These are phyloP conservation scores for Coptodon rendalli DNA, from an alignment of 2,113 vertebrate species.

Conservation along the genomic window DNA sequence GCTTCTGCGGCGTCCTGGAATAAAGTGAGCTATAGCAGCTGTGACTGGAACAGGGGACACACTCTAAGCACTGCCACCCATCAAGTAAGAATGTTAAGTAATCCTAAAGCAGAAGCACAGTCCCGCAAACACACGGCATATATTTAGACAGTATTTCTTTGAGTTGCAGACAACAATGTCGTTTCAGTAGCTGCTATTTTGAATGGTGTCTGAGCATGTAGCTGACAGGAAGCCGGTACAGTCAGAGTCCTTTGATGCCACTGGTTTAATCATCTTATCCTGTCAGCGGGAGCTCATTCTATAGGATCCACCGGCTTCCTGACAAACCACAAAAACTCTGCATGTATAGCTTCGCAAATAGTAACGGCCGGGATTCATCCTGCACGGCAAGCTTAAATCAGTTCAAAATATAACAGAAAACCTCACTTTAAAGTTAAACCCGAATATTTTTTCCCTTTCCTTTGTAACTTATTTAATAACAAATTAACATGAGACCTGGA, in stretches of 20 bases:
- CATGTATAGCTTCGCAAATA: not conserved
- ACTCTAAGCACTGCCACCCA: not conserved
- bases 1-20: not conserved
- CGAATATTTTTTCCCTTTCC: not conserved
- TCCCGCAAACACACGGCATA: not conserved
- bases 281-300: constrained; percentile 18
- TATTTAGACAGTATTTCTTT: constrained; percentile 30
- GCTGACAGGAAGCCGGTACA: constrained; percentile 33
- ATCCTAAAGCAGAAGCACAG: not conserved
- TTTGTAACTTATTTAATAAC: not conserved
- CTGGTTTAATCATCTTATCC: constrained; percentile 35
- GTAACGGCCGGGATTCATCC: not conserved
- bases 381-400: not conserved
- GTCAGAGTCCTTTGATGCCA: constrained; percentile 39
- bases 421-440: not conserved
- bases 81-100: constrained; percentile 52
- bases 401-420: not conserved
- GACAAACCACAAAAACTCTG: constrained; percentile 5
- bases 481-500: not conserved
- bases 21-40: constrained; percentile 9
- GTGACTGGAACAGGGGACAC: not conserved
- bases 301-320: constrained; percentile 8
- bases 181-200: constrained; percentile 42
- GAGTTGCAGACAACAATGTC: constrained; percentile 27
- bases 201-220: constrained; percentile 40